Conservation (phyloP, 2,113 vertebrate species). For the Oenanthe oenanthe region DNA sequence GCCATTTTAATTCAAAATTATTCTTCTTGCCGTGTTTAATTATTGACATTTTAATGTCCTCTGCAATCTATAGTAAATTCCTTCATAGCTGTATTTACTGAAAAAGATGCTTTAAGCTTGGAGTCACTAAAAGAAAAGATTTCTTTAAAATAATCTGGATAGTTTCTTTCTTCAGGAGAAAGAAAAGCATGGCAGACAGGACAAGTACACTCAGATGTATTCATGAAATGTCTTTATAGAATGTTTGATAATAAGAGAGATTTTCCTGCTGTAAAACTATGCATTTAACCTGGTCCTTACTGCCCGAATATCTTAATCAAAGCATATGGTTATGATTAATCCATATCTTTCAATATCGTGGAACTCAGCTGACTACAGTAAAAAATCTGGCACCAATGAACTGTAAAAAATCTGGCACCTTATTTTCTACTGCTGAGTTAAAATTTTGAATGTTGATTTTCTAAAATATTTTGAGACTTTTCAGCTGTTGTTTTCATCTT, state of each 20-base stretch:
- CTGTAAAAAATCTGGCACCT: background rate
- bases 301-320: background rate
- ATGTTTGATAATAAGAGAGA: background rate
- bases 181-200: background rate
- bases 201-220: background rate
- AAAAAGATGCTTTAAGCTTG: background rate
- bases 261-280: background rate
- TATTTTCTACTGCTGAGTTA: background rate
- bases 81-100: background rate
- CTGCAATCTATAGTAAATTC: background rate
- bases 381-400: background rate
- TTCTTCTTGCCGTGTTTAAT: background rate
- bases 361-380: background rate
- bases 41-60: background rate
- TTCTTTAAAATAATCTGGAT: background rate
- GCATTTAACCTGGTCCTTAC: background rate
- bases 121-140: background rate
- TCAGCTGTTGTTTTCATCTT: background rate
- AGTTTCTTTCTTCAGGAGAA: background rate
- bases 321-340: background rate
- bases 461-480: background rate
- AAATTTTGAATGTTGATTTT: background rate
- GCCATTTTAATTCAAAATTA: background rate
- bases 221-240: background rate
- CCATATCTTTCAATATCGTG: background rate